Evolutionary conservation across 2,113 vertebrate species (phyloP).

Genomic region (Dinomys branickii): DNA sequence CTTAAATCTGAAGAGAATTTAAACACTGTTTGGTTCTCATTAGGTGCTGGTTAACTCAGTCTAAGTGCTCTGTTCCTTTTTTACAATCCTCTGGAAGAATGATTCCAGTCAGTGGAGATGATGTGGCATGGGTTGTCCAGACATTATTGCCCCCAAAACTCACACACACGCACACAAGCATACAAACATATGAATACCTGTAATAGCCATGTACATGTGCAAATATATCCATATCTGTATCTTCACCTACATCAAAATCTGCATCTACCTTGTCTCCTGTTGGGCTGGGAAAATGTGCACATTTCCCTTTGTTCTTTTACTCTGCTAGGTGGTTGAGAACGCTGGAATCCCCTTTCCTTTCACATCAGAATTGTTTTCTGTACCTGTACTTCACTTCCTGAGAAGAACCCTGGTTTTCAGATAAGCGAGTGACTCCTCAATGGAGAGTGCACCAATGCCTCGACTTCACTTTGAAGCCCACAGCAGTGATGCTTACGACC

Average conservation of each 20-base stretch:
- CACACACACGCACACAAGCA: not conserved
- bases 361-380: not conserved
- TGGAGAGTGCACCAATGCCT: not conserved
- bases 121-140: not conserved
- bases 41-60: not conserved
- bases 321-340: not conserved
- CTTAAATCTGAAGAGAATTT: conserved; percentile 16
- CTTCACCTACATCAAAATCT: not conserved
- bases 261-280: not conserved
- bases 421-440: not conserved
- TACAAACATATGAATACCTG: too few relatives aligned
- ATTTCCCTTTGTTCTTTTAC: not conserved
- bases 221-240: not conserved
- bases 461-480: not conserved
- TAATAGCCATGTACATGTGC: not conserved
- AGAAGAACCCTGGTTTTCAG: not conserved
- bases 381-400: not conserved
- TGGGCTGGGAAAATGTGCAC: not conserved
- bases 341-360: not conserved
- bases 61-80: not conserved
- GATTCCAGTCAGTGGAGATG: not conserved
- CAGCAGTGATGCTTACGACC: not conserved
- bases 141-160: not conserved
- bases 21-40: not conserved
- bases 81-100: not conserved